Conservation (phyloP, 2,113 vertebrate species). For the Leptosomus discolor region DNA sequence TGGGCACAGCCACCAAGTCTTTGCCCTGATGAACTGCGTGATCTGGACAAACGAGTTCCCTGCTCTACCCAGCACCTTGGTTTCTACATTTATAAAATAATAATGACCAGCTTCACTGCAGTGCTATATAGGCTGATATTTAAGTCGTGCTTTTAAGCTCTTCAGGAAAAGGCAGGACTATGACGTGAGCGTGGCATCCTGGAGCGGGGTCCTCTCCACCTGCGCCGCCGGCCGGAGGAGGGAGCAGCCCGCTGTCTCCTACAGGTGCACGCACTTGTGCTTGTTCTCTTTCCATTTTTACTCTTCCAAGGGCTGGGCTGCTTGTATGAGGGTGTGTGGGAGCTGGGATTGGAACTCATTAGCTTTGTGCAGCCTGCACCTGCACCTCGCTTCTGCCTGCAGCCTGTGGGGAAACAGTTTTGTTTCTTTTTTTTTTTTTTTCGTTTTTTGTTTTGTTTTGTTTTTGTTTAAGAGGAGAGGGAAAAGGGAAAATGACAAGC, state of each 20-base stretch:
- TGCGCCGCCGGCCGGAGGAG: neutral
- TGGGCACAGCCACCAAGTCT: neutral
- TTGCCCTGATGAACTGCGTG: neutral
- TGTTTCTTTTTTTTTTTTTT: neutral
- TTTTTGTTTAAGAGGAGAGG: neutral
- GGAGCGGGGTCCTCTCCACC: neutral
- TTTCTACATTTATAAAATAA: neutral
- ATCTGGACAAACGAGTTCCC: neutral
- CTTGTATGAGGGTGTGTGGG: neutral
- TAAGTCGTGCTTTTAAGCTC: neutral
- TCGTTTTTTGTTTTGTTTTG: neutral
- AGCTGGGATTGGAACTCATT: neutral
- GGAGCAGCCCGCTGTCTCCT: neutral
- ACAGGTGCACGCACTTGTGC: neutral
- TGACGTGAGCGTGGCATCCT: neutral
- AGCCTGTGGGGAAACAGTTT: neutral
- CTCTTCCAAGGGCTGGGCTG: neutral
- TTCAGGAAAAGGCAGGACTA: neutral
- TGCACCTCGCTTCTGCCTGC: neutral
- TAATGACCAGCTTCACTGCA: neutral
- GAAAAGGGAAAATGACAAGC: neutral
- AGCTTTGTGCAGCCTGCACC: slow-evolving; percentile 15
- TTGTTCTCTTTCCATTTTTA: neutral
- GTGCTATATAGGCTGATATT: neutral
- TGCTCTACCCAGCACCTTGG: neutral